Evolutionary conservation across 2,888 invertebrate genomes (phyloP).

Genomic region (Athalia rosae): DNA sequence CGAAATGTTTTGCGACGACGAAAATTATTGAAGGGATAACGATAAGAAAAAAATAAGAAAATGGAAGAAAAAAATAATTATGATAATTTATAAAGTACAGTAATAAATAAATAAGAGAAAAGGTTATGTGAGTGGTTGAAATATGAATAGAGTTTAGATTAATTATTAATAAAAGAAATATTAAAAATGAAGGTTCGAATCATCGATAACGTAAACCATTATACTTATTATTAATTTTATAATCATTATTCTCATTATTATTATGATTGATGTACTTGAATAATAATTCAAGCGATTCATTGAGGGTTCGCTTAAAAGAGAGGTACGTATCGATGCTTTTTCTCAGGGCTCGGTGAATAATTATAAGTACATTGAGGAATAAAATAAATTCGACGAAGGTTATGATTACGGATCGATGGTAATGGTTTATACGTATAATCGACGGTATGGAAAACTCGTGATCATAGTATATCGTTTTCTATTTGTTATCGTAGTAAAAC

Average conservation of each 20-base stretch:
- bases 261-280: not conserved
- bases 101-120: slow-evolving; percentile 17
- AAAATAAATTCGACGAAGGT: not conserved
- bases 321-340: not conserved
- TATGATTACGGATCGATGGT: slow-evolving; percentile 2
- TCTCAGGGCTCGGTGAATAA: slow-evolving; percentile 1
- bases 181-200: slow-evolving; percentile 57
- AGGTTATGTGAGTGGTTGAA: slow-evolving; percentile 70
- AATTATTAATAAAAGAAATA: slow-evolving; percentile 51
- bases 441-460: not conserved
- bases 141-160: slow-evolving; percentile 71
- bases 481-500: not conserved
- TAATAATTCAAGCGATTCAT: not conserved
- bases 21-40: slow-evolving; percentile 35
- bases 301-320: not conserved
- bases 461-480: not conserved
- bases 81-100: not conserved
- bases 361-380: not conserved
- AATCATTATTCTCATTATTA: slow-evolving; percentile 35
- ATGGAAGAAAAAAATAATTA: slow-evolving; percentile 51
- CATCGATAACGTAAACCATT: slow-evolving; percentile 53
- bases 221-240: not conserved
- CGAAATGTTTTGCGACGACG: not conserved
- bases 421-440: not conserved
- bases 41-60: slow-evolving; percentile 53